Evolutionary conservation across 2,888 invertebrate genomes (phyloP).

Genomic region (Lepidonotus clava): DNA sequence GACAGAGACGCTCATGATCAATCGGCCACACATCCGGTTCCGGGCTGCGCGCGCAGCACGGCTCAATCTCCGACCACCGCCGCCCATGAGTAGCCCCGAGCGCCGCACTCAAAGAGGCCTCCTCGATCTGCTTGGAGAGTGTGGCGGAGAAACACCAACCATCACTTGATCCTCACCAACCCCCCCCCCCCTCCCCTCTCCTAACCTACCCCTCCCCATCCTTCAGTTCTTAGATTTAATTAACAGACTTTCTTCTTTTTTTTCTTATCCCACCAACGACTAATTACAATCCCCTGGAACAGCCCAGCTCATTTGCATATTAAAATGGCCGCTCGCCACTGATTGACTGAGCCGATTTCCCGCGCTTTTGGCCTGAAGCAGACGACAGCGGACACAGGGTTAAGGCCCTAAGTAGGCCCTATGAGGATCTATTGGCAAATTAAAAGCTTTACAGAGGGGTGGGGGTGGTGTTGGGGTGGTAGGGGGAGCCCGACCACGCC

Average conservation of each 20-base stretch:
- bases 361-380: too few species aligned
- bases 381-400: too few species aligned
- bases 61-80: background rate
- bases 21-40: constrained; percentile 39
- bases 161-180: background rate
- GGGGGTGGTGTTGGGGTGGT: background rate
- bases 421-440: constrained; percentile 39
- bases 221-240: background rate
- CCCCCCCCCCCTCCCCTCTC: too few species aligned
- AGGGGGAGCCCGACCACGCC: too few species aligned
- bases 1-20: constrained; percentile 38
- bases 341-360: too few species aligned
- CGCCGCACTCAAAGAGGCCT: too few species aligned
- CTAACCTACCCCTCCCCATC: too few species aligned
- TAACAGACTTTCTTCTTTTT: background rate
- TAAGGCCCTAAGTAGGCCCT: constrained; percentile 27
- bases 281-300: background rate
- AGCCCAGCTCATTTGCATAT: background rate
- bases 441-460: background rate
- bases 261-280: background rate
- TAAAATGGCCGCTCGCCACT: too few species aligned
- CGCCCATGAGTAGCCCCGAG: too few species aligned
- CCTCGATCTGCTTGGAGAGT: too few species aligned
- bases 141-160: background rate
- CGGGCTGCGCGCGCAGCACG: constrained; percentile 4